Conservation (phyloP, 2,888 invertebrate genomes). For the Lapara coniferarum region DNA sequence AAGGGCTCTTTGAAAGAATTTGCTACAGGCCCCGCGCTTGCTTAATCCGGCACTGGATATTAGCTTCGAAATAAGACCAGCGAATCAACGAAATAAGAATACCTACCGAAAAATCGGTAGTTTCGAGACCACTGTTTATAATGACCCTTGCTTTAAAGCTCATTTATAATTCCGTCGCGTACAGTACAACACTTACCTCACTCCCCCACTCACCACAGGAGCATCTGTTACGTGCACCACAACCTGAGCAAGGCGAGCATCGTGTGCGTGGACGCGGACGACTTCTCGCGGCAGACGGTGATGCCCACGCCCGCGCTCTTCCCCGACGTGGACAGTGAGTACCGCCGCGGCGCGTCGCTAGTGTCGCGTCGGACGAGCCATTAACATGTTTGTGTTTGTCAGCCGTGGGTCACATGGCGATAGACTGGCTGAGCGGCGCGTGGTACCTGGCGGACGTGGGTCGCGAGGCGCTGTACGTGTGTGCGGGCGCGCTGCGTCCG, state of each 20-base stretch:
- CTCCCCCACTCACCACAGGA: constrained; percentile 70
- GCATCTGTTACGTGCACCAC: constrained; percentile 88
- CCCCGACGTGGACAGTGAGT: constrained; percentile 86
- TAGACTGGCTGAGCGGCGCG: constrained; percentile 94
- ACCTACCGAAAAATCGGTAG: no score
- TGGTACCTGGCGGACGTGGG: constrained; percentile 92
- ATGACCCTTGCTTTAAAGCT: background rate
- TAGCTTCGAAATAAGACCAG: no score
- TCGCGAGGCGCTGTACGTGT: constrained; percentile 88
- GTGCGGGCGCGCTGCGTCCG: constrained; percentile 82
- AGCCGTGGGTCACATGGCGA: constrained; percentile 89
- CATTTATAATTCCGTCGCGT: no score
- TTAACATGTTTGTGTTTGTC: constrained; percentile 84
- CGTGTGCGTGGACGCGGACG: constrained; percentile 86
- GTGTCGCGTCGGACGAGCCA: constrained; percentile 79
- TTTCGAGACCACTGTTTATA: no score
- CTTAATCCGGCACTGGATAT: no score
- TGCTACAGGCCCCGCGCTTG: no score
- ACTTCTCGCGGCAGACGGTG: constrained; percentile 84
- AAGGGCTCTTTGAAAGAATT: no score
- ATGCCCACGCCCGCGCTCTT: constrained; percentile 85
- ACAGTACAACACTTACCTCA: background rate
- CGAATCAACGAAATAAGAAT: no score
- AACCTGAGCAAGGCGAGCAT: constrained; percentile 81
- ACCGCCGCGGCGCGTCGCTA: constrained; percentile 75